Percentiles rank a stretch among this genome's conserved stretches.
These are phyloP conservation scores for Aphelinus atriplicis DNA, from an alignment of 1,140 invertebrate species.

Conservation along the genomic window DNA sequence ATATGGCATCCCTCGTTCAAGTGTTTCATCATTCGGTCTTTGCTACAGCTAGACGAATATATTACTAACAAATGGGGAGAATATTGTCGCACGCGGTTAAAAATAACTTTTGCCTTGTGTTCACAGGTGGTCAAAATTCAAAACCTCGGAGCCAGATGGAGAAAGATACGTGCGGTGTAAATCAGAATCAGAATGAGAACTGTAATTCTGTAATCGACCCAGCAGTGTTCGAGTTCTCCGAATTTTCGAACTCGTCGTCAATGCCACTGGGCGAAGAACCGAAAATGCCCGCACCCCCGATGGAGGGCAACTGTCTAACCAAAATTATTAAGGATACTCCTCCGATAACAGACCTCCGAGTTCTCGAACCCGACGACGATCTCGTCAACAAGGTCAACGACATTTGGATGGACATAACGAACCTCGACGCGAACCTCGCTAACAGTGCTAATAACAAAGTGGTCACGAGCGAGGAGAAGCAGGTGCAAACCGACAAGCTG, in stretches of 20 bases:
- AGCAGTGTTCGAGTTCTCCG: conserved; percentile 42
- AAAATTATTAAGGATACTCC: conserved; percentile 52
- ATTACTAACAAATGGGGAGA: too few species aligned
- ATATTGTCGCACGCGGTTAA: not conserved
- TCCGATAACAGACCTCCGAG: conserved; percentile 49
- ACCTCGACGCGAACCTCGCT: conserved; percentile 38
- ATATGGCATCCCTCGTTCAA: too few species aligned
- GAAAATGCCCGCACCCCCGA: conserved; percentile 46
- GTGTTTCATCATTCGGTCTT: too few species aligned
- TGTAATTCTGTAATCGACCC: conserved; percentile 38
- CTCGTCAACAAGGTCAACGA: conserved; percentile 47
- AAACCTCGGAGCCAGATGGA: not conserved
- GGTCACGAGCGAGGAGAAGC: conserved; percentile 14
- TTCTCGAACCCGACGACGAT: conserved; percentile 49
- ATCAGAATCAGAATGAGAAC: too few species aligned
- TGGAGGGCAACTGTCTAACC: conserved; percentile 51
- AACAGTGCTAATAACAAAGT: not conserved
- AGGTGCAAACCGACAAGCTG: conserved; percentile 16
- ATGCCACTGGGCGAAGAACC: conserved; percentile 47
- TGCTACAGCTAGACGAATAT: too few species aligned
- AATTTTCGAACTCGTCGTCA: conserved; percentile 41
- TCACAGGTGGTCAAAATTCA: conserved; percentile 6
- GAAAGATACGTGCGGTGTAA: not conserved
- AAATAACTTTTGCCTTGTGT: not conserved
- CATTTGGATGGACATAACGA: conserved; percentile 49